These are phyloP conservation scores for Stegodyphus dumicola DNA, from an alignment of 1,140 invertebrate genomes.

Conservation along the genomic window DNA sequence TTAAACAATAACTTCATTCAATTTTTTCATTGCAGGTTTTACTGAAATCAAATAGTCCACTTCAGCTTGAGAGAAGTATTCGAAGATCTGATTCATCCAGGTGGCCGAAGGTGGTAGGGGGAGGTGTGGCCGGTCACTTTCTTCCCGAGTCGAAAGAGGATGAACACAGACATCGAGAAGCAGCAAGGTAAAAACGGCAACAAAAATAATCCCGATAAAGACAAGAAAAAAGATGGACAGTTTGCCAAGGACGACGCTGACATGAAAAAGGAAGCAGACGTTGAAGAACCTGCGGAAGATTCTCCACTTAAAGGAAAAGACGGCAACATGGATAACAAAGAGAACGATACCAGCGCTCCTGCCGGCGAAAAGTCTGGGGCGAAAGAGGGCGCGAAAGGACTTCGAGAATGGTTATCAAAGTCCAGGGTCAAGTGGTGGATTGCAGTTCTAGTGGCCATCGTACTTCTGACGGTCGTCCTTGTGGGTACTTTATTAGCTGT, in stretches of 20 bases:
- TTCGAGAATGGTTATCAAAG: constrained; percentile 58
- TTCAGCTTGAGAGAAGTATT: too few relatives aligned
- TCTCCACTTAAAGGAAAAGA: constrained; percentile 47
- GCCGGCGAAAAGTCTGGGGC: constrained; percentile 8
- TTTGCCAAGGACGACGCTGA: constrained; percentile 17
- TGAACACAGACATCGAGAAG: constrained; percentile 45
- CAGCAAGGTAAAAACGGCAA: neutral
- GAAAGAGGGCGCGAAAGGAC: constrained; percentile 54
- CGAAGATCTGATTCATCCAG: neutral
- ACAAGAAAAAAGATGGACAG: neutral
- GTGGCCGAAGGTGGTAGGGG: neutral
- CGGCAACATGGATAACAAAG: constrained; percentile 25
- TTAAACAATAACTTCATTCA: too few relatives aligned
- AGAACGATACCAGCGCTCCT: constrained; percentile 23
- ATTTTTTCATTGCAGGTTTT: too few relatives aligned
- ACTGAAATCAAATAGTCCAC: too few relatives aligned
- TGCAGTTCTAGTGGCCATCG: constrained; percentile 47
- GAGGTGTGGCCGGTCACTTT: neutral
- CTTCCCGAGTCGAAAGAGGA: neutral
- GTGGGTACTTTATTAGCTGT: constrained; percentile 53
- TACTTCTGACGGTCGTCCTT: constrained; percentile 49
- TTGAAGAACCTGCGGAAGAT: constrained; percentile 58
- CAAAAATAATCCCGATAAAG: constrained; percentile 24
- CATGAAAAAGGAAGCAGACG: constrained; percentile 32
- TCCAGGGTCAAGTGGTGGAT: constrained; percentile 62